Evolutionary conservation across 2,888 invertebrate species (phyloP).

Genomic region (Tryphoninae sp.): DNA sequence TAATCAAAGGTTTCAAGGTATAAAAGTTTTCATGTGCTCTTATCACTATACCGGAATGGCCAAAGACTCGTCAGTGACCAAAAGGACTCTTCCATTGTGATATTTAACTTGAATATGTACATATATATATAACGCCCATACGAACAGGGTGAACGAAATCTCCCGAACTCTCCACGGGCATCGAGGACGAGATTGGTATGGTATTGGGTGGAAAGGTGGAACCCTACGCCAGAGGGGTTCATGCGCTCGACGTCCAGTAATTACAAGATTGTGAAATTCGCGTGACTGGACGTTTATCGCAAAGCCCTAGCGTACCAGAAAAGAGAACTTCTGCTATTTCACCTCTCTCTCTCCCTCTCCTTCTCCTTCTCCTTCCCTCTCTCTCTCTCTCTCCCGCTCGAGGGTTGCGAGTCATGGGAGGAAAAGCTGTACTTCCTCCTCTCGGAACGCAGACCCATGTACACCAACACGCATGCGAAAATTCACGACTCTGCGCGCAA

Average conservation of each 20-base stretch:
- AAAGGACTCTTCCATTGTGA: background rate
- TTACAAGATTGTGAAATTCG: slow-evolving; percentile 61
- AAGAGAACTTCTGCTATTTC: background rate
- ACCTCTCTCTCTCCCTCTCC: background rate
- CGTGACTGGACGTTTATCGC: slow-evolving; percentile 58
- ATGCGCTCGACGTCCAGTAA: slow-evolving; percentile 47
- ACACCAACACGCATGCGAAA: slow-evolving; percentile 1
- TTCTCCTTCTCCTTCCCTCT: background rate
- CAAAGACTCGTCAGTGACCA: slow-evolving; percentile 31
- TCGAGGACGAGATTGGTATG: background rate
- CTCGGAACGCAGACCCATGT: background rate
- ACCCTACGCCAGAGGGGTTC: slow-evolving; percentile 32
- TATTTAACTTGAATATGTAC: background rate
- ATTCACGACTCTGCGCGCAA: slow-evolving; percentile 11
- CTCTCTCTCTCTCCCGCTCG: background rate
- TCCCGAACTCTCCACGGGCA: slow-evolving; percentile 55
- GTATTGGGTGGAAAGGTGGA: slow-evolving; percentile 26
- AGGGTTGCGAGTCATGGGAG: background rate
- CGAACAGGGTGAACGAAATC: slow-evolving; percentile 51
- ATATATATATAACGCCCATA: background rate
- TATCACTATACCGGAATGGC: slow-evolving; percentile 14
- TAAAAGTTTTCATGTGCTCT: background rate
- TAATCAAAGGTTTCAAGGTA: too few relatives aligned
- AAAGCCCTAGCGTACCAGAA: background rate
- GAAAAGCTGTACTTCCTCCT: background rate